Base-by-base conservation (phyloP, 2,888 invertebrate genomes). In the Furcula furcula region DNA sequence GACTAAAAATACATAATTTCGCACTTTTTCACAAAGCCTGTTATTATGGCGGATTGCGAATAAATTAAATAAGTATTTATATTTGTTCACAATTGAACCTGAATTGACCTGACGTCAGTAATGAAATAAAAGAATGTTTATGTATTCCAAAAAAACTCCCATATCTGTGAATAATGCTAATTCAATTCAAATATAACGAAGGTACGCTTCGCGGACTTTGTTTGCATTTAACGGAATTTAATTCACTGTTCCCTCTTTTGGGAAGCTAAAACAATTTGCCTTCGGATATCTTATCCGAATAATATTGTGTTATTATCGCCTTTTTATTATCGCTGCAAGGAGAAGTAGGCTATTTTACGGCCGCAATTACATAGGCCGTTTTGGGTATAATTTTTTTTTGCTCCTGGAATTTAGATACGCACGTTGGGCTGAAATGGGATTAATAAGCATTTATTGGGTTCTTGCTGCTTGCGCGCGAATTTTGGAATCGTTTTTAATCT, bases 201-300 rank as follows among this genome's bases (percentile, higher is more conserved):
- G n/a, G n/a, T 9, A 27, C 27, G 5, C 15, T 27, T 9, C 9
- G 27, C 6, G 10, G 27, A 36, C 40, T 49, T 42, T 52, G n/a
- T 46, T 42, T 46, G 50, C 62, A 62, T 61, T 67, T 65, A 49
- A 59, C 56, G 40, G 54, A 58, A 64, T 71, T 65, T 62, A 63
- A 71, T 68, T 63, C 62, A 43, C 43, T 29, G n/a, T 34, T 23
- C 39, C 42, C 40, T 47, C 43, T 40, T 40, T 30, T 29, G 40
- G 31, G 30, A 30, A 42, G 43, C 49, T 37, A 50, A 67, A 70
- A 74, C 67, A 74, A 72, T 70, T 75, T 71, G 55, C 66, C 60
- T 71, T 68, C 70, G 70, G 76, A 76, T 72, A 68, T 69, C 65
- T 77, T 74, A 72, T 73, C 62, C 69, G 69, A 77, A 74, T 76